phyloP scores from a whole-genome alignment of 35 echinoderm and acorn worm genomes.

The Amphiura filiformis region DNA sequence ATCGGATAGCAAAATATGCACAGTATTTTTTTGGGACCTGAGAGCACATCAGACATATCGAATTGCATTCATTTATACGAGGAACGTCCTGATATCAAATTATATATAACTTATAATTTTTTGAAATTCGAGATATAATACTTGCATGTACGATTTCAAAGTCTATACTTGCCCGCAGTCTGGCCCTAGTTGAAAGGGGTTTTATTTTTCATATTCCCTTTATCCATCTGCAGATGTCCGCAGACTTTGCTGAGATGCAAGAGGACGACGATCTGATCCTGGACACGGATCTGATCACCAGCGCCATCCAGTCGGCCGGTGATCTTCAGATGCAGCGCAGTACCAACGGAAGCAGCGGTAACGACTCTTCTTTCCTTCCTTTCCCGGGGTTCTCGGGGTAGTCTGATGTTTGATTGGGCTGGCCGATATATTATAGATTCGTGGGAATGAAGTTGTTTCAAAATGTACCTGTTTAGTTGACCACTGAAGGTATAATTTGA shows the following conservation, averaged over 20 bases:
- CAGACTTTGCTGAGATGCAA: conserved; percentile 96
- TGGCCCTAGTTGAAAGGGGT: too few species aligned
- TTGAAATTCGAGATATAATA: too few species aligned
- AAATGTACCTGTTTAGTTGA: neutral
- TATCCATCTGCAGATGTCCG: conserved; percentile 82
- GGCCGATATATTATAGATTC: neutral
- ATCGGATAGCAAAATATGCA: too few species aligned
- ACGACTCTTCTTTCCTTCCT: conserved; percentile 16
- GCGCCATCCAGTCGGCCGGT: conserved; percentile 47
- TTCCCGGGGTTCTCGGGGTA: neutral
- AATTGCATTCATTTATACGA: too few species aligned
- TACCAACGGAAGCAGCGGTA: conserved; percentile 21
- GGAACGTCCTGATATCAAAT: too few species aligned
- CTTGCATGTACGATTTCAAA: too few species aligned
- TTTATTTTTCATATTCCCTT: too few species aligned
- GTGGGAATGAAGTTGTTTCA: neutral
- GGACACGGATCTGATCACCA: conserved; percentile 67
- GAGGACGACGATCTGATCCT: conserved; percentile 85
- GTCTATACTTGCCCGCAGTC: too few species aligned
- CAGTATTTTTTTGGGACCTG: too few species aligned
- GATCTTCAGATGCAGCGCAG: neutral
- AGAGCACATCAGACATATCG: too few species aligned
- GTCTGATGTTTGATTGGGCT: neutral
- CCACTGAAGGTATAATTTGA: too few species aligned
- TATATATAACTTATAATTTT: too few species aligned